A percentile compares a stretch with the other conserved stretches of the same genome.
phyloP scores from a whole-genome alignment of 2,888 invertebrate species.

The Andrena fulva region DNA sequence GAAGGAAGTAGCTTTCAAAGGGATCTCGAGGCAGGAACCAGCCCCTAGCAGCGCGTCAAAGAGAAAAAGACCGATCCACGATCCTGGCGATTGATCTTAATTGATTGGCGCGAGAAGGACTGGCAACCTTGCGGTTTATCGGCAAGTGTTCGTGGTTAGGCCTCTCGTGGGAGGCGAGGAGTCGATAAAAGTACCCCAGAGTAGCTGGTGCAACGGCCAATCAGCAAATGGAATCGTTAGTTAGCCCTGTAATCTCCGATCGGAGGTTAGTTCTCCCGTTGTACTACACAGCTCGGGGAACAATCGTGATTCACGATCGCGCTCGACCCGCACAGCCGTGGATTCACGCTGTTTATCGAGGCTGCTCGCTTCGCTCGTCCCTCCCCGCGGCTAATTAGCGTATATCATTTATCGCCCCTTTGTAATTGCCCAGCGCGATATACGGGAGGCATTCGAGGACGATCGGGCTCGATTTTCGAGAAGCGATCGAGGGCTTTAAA shows the following conservation, averaged over 20 bases:
- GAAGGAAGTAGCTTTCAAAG: background rate
- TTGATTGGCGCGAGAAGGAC: slow-evolving; percentile 42
- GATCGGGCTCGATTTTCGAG: too few species aligned
- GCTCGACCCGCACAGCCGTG: slow-evolving; percentile 27
- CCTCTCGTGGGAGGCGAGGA: slow-evolving; percentile 56
- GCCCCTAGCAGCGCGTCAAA: background rate
- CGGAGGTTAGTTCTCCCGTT: slow-evolving; percentile 67
- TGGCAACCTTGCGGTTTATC: slow-evolving; percentile 55
- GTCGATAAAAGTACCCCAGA: slow-evolving; percentile 53
- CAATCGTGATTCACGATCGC: slow-evolving; percentile 68
- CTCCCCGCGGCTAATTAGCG: slow-evolving; percentile 53
- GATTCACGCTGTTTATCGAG: slow-evolving; percentile 56
- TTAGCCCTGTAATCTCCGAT: slow-evolving; percentile 68
- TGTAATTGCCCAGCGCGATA: slow-evolving; percentile 25
- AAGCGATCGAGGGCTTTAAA: background rate
- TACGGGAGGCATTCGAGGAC: background rate
- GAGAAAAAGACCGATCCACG: slow-evolving; percentile 14
- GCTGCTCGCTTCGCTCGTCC: background rate
- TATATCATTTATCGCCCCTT: slow-evolving; percentile 58
- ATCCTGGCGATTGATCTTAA: slow-evolving; percentile 55
- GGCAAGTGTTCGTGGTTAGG: slow-evolving; percentile 39
- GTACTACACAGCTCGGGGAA: slow-evolving; percentile 65
- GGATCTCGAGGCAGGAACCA: background rate
- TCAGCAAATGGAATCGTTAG: slow-evolving; percentile 74
- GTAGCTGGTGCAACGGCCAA: slow-evolving; percentile 58